Percentiles rank a stretch among this genome's conserved stretches.
Conservation (phyloP, 2,113 vertebrate species). For the Sula dactylatra region DNA sequence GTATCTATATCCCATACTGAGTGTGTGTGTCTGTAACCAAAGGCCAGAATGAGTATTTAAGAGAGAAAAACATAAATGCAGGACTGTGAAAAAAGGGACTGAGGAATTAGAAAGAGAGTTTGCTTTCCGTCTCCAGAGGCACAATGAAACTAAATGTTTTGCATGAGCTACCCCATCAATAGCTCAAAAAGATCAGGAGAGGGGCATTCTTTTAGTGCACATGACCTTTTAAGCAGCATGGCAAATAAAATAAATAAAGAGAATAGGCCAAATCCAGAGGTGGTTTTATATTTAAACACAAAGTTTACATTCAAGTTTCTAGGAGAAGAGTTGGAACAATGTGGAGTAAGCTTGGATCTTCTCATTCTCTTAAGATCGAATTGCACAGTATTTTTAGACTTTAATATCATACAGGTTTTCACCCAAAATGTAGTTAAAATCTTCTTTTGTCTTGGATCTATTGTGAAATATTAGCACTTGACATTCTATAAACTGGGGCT, state of each 20-base stretch:
- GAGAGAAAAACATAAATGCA: not conserved
- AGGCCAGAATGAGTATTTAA: not conserved
- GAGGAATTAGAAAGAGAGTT: not conserved
- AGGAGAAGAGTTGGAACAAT: slow-evolving; percentile 8
- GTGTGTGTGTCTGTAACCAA: not conserved
- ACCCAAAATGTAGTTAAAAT: slow-evolving; percentile 33
- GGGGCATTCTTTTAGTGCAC: not conserved
- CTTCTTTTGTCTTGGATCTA: slow-evolving; percentile 38
- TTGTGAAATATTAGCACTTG: slow-evolving; percentile 47
- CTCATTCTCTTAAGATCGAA: not conserved
- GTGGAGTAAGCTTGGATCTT: slow-evolving; percentile 4
- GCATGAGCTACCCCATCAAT: not conserved
- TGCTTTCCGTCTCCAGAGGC: slow-evolving; percentile 24
- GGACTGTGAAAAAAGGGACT: not conserved
- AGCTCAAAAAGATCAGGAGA: not conserved
- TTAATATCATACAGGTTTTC: slow-evolving; percentile 31
- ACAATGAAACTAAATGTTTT: not conserved
- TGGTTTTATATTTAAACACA: slow-evolving; percentile 50
- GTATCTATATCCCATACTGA: not conserved
- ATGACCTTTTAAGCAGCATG: not conserved
- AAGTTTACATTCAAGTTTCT: slow-evolving; percentile 49
- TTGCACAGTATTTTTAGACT: slow-evolving; percentile 52
- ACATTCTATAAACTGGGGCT: slow-evolving; percentile 35
- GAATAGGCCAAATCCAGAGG: not conserved
- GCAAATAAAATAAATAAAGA: slow-evolving; percentile 43